Evolutionary conservation across 2,797 vertebrate species (phyloP), one percentile per base, ranked within the genome.

Genomic region (Eremophila alpestris): DNA sequence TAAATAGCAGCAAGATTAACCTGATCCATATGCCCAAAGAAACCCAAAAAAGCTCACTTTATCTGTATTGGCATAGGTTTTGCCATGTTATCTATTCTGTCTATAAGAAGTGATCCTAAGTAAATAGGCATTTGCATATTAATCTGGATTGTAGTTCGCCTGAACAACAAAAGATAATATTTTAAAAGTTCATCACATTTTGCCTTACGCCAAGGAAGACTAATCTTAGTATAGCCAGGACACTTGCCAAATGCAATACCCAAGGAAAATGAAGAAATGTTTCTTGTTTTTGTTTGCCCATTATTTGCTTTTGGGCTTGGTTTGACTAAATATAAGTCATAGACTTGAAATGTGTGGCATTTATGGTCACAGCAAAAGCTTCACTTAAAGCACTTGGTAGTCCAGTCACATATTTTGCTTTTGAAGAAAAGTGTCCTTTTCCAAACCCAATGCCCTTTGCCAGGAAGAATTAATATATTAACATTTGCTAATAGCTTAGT

Each of bases 351-450:
- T 76, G 43, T 38, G 40, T 52, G 38, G 21, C 29, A 45, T 93
- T 93, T 77, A 56, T 38, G 71, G 73, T 87, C 70, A 89, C 19
- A 87, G 60, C 9, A 87, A 78, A 82, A 87, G 43, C 26, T 64
- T 83, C n/a, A 62, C 73, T 65, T 92, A 68, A 94, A 95, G 51
- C 48, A 91, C 41, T 75, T 87, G 27, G 55, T 94, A 76, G 64
- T 94, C 82, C 87, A 71, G 19, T 18, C 68, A 87, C 63, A 14
- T 20, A 45, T 19, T 23, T 59, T 76, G 19, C 29, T 95, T 83
- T 93, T 93, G 88, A 96, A 94, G 85, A 83, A 83, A 94, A 69
- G 56, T 49, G 46, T n/a, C 87, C 67, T 94, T 97, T 94, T 90
- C 48, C 62, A 82, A 96, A 94, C 52, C 48, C 15, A 55, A 2